Evolutionary conservation across 2,113 vertebrate species (phyloP).

Genomic region (Sinocyclocheilus grahami): DNA sequence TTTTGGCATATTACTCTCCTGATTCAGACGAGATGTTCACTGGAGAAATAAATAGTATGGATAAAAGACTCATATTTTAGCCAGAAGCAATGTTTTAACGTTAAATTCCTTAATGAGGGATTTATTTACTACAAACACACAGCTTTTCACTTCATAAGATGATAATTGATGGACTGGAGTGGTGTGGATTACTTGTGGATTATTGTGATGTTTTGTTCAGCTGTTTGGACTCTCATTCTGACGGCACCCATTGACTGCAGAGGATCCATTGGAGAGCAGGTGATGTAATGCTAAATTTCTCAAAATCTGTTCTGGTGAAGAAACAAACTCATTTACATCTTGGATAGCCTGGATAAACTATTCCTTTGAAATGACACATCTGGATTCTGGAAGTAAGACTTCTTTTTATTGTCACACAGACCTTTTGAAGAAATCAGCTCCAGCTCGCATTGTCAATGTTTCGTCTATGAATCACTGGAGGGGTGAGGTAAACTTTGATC

Average conservation of each 20-base stretch:
- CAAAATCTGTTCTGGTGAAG: not conserved
- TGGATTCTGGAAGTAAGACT: not conserved
- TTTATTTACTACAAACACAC: too few species aligned
- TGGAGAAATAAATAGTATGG: not conserved
- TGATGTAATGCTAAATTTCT: not conserved
- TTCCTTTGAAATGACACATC: not conserved
- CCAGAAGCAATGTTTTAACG: too few species aligned
- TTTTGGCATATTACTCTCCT: not conserved
- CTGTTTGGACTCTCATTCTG: not conserved
- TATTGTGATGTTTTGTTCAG: too few species aligned
- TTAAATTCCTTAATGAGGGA: too few species aligned
- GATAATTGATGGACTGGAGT: too few species aligned
- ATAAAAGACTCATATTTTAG: too few species aligned
- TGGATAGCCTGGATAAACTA: not conserved
- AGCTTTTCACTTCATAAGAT: too few species aligned
- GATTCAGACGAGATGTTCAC: not conserved
- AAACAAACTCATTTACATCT: not conserved
- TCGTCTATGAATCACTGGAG: constrained; percentile 74
- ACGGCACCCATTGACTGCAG: not conserved
- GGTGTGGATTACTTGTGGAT: too few species aligned
- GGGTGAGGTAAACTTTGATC: constrained; percentile 72
- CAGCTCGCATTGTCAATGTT: constrained; percentile 80
- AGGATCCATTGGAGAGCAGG: not conserved
- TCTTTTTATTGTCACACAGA: constrained; percentile 65
- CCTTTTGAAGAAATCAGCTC: constrained; percentile 76